These are phyloP conservation scores for Cabera pusaria DNA, from an alignment of 2,888 invertebrate species.

Conservation along the genomic window DNA sequence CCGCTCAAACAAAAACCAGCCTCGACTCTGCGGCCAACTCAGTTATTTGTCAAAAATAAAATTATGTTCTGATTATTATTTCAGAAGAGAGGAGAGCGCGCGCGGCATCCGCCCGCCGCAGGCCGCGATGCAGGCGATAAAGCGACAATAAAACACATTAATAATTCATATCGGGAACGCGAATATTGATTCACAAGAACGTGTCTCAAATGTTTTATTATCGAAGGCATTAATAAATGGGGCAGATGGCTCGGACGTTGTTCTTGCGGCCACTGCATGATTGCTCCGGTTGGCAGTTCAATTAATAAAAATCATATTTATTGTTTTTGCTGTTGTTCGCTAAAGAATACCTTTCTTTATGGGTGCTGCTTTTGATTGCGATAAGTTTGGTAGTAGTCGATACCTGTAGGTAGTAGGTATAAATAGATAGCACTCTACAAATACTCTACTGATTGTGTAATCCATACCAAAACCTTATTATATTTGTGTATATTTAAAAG, in stretches of 20 bases:
- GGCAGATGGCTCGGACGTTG: conserved; percentile 65
- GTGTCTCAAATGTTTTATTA: conserved; percentile 81
- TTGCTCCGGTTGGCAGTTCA: conserved; percentile 60
- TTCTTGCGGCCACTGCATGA: conserved; percentile 51
- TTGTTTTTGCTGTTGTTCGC: conserved; percentile 42
- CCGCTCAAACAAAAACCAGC: conserved; percentile 55
- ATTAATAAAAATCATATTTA: conserved; percentile 71
- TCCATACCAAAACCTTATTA: too few species aligned
- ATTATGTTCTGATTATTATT: conserved; percentile 79
- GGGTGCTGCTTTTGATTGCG: conserved; percentile 4
- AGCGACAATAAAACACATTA: conserved; percentile 79
- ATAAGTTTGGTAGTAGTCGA: conserved; percentile 4
- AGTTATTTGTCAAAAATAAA: conserved; percentile 82
- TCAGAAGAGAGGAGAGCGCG: conserved; percentile 48
- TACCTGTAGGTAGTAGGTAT: too few species aligned
- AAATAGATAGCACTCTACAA: too few species aligned
- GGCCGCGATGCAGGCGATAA: conserved; percentile 73
- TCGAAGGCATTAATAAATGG: conserved; percentile 73
- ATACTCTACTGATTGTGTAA: too few species aligned
- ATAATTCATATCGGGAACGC: conserved; percentile 73
- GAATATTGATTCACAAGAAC: conserved; percentile 80
- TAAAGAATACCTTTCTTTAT: conserved; percentile 6
- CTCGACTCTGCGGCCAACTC: conserved; percentile 49
- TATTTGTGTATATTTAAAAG: too few species aligned
- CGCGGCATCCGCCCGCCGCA: conserved; percentile 51